phyloP scores from a whole-genome alignment of 2,888 invertebrate genomes.

The Drosophila bunnanda region DNA sequence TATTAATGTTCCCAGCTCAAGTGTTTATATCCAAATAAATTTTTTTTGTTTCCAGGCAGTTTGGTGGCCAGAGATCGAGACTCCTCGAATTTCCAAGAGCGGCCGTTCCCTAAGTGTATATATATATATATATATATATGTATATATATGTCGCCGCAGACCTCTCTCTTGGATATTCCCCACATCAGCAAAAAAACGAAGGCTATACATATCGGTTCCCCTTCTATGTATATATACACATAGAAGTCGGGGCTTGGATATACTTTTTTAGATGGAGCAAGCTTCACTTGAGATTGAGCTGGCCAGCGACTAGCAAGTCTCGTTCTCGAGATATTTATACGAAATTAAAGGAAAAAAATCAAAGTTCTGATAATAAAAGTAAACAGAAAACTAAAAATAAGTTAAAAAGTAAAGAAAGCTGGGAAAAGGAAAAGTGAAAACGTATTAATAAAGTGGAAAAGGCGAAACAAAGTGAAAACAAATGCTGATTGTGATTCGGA shows the following conservation, averaged over 20 bases:
- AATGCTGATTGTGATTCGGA: background rate
- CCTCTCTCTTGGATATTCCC: background rate
- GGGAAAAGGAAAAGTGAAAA: background rate
- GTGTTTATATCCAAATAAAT: background rate
- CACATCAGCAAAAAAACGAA: background rate
- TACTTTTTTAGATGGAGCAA: background rate
- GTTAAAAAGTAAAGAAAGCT: too few relatives aligned
- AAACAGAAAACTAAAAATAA: background rate
- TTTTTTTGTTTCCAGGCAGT: background rate
- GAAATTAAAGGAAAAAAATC: background rate
- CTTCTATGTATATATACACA: background rate
- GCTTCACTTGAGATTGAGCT: slow-evolving; percentile 3
- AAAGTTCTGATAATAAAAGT: background rate
- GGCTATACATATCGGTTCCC: background rate
- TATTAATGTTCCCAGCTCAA: background rate
- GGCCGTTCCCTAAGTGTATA: background rate
- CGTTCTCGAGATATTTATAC: background rate
- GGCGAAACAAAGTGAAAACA: background rate
- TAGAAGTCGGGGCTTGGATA: background rate
- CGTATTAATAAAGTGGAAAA: too few relatives aligned
- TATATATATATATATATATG: background rate
- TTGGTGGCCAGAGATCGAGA: background rate
- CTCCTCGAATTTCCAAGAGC: slow-evolving; percentile 2
- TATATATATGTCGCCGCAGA: background rate
- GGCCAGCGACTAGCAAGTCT: background rate